phyloP scores from a whole-genome alignment of 2,888 invertebrate species.

The Nephrotoma flavescens region DNA sequence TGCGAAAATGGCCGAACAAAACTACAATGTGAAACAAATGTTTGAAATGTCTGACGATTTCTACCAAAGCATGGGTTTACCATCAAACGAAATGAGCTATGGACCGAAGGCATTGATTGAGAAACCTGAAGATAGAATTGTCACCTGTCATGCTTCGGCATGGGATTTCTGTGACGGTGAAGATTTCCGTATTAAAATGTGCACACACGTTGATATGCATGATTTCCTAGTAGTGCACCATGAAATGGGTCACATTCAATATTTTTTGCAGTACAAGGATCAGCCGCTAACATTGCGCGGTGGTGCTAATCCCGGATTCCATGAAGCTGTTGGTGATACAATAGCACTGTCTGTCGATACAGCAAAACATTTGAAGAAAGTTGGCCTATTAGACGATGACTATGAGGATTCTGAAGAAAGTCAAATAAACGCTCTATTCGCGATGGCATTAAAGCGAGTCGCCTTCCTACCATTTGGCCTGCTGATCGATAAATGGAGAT shows the following conservation, averaged over 20 bases:
- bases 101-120: conserved; percentile 32
- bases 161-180: conserved; percentile 40
- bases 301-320: conserved; percentile 47
- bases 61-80: conserved; percentile 33
- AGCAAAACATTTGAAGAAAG: conserved; percentile 24
- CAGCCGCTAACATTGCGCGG: conserved; percentile 51
- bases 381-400: conserved; percentile 11
- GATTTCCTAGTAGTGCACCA: conserved; percentile 10
- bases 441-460: conserved; percentile 34
- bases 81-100: conserved; percentile 34
- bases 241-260: conserved; percentile 71
- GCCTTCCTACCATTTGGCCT: conserved; percentile 43
- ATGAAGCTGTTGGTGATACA: conserved; percentile 36
- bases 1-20: conserved; percentile 27
- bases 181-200: conserved; percentile 26
- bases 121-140: conserved; percentile 35
- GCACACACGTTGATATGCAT: conserved; percentile 11
- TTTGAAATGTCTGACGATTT: conserved; percentile 36
- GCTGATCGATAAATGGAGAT: conserved; percentile 41
- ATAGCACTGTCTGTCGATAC: conserved; percentile 32
- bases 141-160: conserved; percentile 40
- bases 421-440: conserved; percentile 34
- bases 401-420: conserved; percentile 17
- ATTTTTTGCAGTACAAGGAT: conserved; percentile 57
- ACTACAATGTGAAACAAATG: conserved; percentile 23